Evolutionary conservation across 2,113 vertebrate species (phyloP).

Genomic region (Macaca fascicularis): T2T-MFA8v1.1 NC_088379.1:71937001-71937500

Average conservation of each 20-base stretch:
- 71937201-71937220: not conserved
- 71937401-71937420: slow-evolving; percentile 98
- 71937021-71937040: not conserved
- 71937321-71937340: not conserved
- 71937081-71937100: not conserved
- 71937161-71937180: not conserved
- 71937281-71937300: not conserved
- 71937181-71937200: not conserved
- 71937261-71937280: not conserved
- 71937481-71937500: slow-evolving; percentile 95
- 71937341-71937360: not conserved
- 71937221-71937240: not conserved
- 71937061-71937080: not conserved
- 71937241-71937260: not conserved
- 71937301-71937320: not conserved
- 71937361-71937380: not conserved
- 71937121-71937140: not conserved
- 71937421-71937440: slow-evolving; percentile 98
- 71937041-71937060: not conserved
- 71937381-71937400: slow-evolving; percentile 91
- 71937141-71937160: not conserved
- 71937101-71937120: not conserved
- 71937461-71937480: slow-evolving; percentile 98
- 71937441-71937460: slow-evolving; percentile 97
- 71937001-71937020: slow-evolving; percentile 25